A percentile compares a stretch with the other conserved stretches of the same genome.
Conservation (phyloP, 2,113 vertebrate species). For the Leucopsar rothschildi region DNA sequence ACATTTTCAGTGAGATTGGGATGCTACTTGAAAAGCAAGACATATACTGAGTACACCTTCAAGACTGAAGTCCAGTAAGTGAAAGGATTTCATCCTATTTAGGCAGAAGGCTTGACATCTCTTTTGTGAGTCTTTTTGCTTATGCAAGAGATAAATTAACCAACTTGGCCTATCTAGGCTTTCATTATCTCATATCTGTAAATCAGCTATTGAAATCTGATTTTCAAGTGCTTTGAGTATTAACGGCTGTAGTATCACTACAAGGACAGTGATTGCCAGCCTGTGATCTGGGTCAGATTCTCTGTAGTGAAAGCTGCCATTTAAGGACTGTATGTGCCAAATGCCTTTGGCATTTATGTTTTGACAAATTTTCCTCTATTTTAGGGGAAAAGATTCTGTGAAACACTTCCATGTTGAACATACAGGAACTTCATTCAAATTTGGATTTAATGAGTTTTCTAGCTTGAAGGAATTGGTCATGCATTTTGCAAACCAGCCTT, state of each 20-base stretch:
- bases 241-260: not conserved
- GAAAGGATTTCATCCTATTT: not conserved
- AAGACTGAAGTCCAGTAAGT: not conserved
- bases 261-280: not conserved
- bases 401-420: constrained; percentile 91
- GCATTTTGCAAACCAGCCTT: constrained; percentile 95
- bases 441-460: constrained; percentile 91
- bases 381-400: constrained; percentile 93
- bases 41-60: too few relatives aligned
- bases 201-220: not conserved
- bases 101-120: not conserved
- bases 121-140: not conserved
- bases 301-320: not conserved
- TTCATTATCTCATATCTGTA: not conserved
- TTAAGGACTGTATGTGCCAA: not conserved
- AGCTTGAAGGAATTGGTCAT: constrained; percentile 85
- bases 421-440: constrained; percentile 77
- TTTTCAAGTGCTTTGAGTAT: not conserved
- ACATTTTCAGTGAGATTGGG: not conserved
- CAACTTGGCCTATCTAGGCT: not conserved
- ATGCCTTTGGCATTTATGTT: not conserved
- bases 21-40: not conserved
- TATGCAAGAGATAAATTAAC: not conserved
- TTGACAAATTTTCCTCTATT: not conserved
- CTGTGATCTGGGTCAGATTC: not conserved